Conservation (phyloP, 1,140 invertebrate genomes). For the Ceratina calcarata region DNA sequence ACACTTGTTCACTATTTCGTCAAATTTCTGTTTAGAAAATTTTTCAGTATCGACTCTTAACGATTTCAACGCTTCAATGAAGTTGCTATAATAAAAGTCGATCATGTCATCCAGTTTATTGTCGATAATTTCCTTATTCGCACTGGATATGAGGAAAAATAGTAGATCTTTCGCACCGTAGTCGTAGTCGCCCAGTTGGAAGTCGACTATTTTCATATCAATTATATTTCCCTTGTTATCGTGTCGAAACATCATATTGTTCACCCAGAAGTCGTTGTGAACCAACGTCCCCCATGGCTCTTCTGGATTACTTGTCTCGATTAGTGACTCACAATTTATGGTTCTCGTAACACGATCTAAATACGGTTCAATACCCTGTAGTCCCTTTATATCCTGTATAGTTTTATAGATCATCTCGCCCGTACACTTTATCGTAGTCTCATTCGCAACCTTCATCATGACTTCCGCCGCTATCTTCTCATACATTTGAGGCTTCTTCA, state of each 20-base stretch:
- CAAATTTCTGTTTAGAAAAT: constrained; percentile 68
- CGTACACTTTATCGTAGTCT: constrained; percentile 62
- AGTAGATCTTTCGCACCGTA: constrained; percentile 82
- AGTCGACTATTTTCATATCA: constrained; percentile 84
- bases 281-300: constrained; percentile 80
- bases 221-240: constrained; percentile 72
- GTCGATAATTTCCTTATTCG: constrained; percentile 79
- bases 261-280: constrained; percentile 85
- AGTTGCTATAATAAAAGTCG: constrained; percentile 80
- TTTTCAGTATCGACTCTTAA: constrained; percentile 64
- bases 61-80: constrained; percentile 74
- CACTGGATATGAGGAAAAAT: constrained; percentile 84
- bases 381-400: constrained; percentile 62
- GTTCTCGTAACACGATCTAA: constrained; percentile 67
- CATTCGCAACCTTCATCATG: constrained; percentile 50
- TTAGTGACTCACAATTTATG: constrained; percentile 48
- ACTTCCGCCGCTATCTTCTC: constrained; percentile 68
- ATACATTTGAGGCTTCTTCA: constrained; percentile 80
- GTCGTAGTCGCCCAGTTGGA: constrained; percentile 82
- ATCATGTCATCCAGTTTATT: constrained; percentile 80
- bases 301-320: constrained; percentile 43
- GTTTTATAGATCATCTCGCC: constrained; percentile 72
- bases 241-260: constrained; percentile 83
- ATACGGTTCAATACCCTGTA: constrained; percentile 63
- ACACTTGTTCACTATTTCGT: constrained; percentile 66